Base-by-base conservation (phyloP, 2,797 vertebrate species). In the Enteromius viviparus region DNA sequence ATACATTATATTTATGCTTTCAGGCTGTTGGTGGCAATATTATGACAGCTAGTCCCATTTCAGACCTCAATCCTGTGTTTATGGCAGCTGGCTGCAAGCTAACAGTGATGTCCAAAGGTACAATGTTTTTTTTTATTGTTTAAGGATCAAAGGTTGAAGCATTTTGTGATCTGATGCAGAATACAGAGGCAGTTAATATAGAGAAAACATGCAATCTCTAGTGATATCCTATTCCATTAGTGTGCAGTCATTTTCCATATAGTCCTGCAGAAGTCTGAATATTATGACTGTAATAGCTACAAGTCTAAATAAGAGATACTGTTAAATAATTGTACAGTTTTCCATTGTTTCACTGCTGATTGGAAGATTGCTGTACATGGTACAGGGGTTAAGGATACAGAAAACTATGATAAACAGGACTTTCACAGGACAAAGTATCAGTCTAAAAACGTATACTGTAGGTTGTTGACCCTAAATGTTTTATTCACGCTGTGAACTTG, bases 11-110 rank as follows among this genome's bases (percentile, higher is more conserved):
- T 71, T 42, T 68, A 40, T 80, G 37, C 11, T 90, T 14, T 60
- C 88, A 99, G 98, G 96, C 97, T 34, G 84, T 99, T 0, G 98
- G 98, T 47, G 98, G 98, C n/a, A 99, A 99, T 90, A 96, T 99
- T 90, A 97, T 99, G 94, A 98, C 96, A 0, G 98, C 98, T n/a
- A 99, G 97, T 79, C 98, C 98, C 37, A 98, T 99, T 86, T 99
- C 98, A 14, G 98, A 99, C 89, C 96, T 99, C 85, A 99, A 99
- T 91, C 98, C 98, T 0, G 95, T 99, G 19, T 95, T 99, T 78
- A 97, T 99, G 97, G 97, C 96, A 14, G 93, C 96, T 0, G 89
- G 93, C 78, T 94, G 96, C 88, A 96, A 92, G 86, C 89, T 98
- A 82, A 96, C 94, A 3, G 90, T 99, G n/a, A 29, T 93, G 85